Conservation (phyloP, 2,113 vertebrate species). For the Chaenogobius annularis region DNA sequence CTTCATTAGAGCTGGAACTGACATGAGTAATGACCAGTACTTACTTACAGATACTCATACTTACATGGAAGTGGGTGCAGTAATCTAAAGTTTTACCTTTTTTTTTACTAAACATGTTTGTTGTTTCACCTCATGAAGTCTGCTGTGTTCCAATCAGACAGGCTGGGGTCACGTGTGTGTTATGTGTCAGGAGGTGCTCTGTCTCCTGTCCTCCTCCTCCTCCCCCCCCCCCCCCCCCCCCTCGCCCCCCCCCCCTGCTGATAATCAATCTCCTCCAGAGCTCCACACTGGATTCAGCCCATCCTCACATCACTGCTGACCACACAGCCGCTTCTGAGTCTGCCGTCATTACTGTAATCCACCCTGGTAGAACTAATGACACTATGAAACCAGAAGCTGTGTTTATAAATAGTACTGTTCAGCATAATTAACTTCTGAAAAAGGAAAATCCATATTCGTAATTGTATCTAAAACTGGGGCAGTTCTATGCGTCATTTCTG, state of each 20-base stretch:
- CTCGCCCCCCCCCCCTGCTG: constrained; percentile 7
- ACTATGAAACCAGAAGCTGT: not conserved
- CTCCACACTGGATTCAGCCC: constrained; percentile 14
- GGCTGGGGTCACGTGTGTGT: constrained; percentile 15
- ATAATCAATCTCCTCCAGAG: constrained; percentile 33
- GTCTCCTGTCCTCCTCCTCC: constrained; percentile 34
- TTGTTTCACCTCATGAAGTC: not conserved
- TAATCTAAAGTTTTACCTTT: no score
- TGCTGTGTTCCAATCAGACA: constrained; percentile 1
- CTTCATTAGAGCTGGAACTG: no score
- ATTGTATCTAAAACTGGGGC: constrained; percentile 16
- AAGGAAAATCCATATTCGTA: not conserved
- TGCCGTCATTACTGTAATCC: not conserved
- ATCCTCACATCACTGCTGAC: constrained; percentile 1
- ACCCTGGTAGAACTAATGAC: not conserved
- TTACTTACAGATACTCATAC: no score
- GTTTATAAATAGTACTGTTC: not conserved
- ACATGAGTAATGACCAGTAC: no score
- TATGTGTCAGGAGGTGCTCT: constrained; percentile 26
- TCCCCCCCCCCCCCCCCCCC: not conserved
- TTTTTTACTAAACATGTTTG: not conserved
- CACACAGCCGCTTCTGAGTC: not conserved
- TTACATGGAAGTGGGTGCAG: no score
- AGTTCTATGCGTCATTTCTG: not conserved
- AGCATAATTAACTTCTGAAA: constrained; percentile 1